Evolutionary conservation across 2,888 invertebrate genomes (phyloP).

Genomic region (Allygus modestus): DNA sequence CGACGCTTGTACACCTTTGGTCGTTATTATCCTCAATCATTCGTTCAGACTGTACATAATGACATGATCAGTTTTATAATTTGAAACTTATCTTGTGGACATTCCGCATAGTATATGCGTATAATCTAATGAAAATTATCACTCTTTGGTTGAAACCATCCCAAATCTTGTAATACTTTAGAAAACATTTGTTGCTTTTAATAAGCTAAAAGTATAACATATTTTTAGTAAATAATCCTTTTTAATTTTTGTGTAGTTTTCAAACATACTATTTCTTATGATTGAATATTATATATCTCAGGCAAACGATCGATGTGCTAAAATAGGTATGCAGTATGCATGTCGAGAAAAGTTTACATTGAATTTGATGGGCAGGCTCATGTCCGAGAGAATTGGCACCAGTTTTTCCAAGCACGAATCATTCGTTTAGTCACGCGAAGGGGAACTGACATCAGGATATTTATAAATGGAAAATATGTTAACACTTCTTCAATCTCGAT

Average conservation of each 20-base stretch:
- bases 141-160: too few species aligned
- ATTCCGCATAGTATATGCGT: background rate
- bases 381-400: conserved; percentile 50
- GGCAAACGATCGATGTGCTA: background rate
- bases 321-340: conserved; percentile 27
- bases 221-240: too few species aligned
- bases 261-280: background rate
- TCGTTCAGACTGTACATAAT: background rate
- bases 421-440: conserved; percentile 3
- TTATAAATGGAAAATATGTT: conserved; percentile 28
- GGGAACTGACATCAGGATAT: conserved; percentile 9
- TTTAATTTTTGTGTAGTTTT: too few species aligned
- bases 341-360: conserved; percentile 28
- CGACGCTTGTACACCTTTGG: conserved; percentile 9
- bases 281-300: background rate
- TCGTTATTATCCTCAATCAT: conserved; percentile 7
- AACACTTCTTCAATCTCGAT: background rate
- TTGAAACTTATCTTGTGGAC: too few species aligned
- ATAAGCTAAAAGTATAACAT: too few species aligned
- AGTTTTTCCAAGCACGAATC: conserved; percentile 25
- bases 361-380: conserved; percentile 43
- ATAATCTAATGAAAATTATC: too few species aligned
- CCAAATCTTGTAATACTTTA: too few species aligned
- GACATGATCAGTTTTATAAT: background rate
- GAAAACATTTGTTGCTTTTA: too few species aligned